Percentiles rank a stretch among this genome's conserved stretches.
Conservation (phyloP, 2,797 vertebrate species). For the Psittacula echo region DNA sequence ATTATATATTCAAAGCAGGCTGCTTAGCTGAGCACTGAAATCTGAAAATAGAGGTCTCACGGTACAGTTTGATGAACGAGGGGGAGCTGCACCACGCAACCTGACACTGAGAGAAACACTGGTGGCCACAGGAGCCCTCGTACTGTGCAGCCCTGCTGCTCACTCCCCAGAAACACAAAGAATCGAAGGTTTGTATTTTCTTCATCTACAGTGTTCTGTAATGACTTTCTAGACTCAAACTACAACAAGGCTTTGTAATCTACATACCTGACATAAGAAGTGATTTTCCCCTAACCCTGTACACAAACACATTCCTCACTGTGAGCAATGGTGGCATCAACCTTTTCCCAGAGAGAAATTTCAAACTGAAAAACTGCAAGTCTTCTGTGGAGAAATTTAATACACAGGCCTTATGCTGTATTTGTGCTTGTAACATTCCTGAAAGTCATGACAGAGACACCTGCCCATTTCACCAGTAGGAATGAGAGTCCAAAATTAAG, state of each 20-base stretch:
- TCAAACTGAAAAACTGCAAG: neutral
- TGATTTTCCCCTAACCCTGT: neutral
- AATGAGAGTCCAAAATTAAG: neutral
- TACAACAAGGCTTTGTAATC: neutral
- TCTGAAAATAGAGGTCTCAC: neutral
- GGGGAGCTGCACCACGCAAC: neutral
- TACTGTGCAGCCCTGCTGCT: neutral
- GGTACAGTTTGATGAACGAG: neutral
- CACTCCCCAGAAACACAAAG: neutral
- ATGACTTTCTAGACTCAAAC: neutral
- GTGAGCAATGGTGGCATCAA: neutral
- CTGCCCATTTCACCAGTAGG: neutral
- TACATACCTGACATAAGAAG: neutral
- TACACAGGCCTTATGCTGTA: neutral
- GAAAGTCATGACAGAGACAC: neutral
- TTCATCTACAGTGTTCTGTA: slow-evolving; percentile 9
- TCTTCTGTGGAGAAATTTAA: neutral
- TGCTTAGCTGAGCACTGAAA: slow-evolving; percentile 8
- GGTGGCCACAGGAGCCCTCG: neutral
- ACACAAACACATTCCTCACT: neutral
- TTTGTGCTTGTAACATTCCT: neutral
- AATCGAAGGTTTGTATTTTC: slow-evolving; percentile 12
- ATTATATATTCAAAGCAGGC: slow-evolving; percentile 9
- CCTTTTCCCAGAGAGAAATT: neutral
- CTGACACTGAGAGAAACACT: neutral